Conservation (phyloP, 2,797 vertebrate genomes). For the Hybognathus amarus region DNA sequence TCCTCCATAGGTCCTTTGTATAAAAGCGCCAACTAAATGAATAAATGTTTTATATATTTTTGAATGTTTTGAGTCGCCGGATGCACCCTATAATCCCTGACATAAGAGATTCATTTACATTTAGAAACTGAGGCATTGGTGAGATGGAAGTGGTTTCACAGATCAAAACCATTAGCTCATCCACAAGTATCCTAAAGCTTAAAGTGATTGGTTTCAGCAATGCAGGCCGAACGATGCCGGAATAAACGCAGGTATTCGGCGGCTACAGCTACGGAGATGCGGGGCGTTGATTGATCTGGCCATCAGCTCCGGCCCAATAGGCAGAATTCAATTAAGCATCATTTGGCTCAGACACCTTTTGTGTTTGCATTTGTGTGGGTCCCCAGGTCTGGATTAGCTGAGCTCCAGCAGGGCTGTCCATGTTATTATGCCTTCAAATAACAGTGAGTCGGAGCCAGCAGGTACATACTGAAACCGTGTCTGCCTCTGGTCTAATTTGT, state of each 20-base stretch:
- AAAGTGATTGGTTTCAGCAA: slow-evolving; percentile 43
- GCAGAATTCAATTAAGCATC: slow-evolving; percentile 57
- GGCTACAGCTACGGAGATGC: slow-evolving; percentile 31
- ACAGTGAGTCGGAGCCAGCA: slow-evolving; percentile 45
- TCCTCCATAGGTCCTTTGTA: no score
- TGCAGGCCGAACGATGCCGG: slow-evolving; percentile 36
- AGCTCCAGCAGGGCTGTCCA: slow-evolving; percentile 46
- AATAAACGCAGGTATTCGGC: slow-evolving; percentile 43
- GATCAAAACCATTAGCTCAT: background rate
- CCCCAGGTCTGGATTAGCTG: slow-evolving; percentile 49
- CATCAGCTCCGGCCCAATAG: slow-evolving; percentile 47
- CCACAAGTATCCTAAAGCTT: background rate
- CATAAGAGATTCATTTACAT: background rate
- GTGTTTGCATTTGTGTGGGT: slow-evolving; percentile 52
- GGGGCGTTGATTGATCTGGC: slow-evolving; percentile 56
- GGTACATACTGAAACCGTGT: slow-evolving; percentile 32
- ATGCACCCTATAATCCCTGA: background rate
- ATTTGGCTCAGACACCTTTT: slow-evolving; percentile 49
- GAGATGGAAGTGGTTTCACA: background rate
- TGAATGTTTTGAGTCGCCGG: no score
- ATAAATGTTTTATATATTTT: no score
- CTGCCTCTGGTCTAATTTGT: slow-evolving; percentile 23
- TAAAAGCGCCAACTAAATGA: no score
- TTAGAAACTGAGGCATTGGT: background rate
- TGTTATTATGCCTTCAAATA: slow-evolving; percentile 54